These are phyloP conservation scores for Alentia gelatinosa DNA, from an alignment of 2,888 invertebrate species.

Conservation along the genomic window DNA sequence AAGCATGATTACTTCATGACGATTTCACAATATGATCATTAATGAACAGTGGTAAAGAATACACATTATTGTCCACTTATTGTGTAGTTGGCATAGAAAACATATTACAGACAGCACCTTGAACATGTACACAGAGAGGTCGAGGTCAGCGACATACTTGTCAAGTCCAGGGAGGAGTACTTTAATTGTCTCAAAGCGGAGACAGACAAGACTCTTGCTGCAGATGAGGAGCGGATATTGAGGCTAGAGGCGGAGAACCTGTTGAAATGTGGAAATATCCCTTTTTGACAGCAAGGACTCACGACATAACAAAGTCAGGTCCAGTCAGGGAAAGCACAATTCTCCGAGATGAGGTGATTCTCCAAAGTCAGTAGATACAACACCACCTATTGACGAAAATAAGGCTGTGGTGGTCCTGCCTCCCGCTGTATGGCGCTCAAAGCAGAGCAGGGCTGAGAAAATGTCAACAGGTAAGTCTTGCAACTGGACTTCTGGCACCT, in stretches of 20 bases:
- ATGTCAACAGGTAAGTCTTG: neutral
- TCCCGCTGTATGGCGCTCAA: neutral
- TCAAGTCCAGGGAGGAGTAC: neutral
- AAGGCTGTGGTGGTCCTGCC: neutral
- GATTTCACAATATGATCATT: too few relatives aligned
- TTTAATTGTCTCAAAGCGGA: slow-evolving; percentile 3
- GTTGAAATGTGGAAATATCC: neutral
- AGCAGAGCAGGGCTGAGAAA: neutral
- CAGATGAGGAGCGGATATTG: neutral
- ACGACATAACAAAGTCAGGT: neutral
- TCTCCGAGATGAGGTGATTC: neutral
- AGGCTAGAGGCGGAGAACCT: neutral
- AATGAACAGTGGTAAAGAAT: too few relatives aligned
- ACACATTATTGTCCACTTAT: too few relatives aligned
- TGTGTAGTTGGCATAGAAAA: too few relatives aligned
- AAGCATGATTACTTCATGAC: too few relatives aligned
- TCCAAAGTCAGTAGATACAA: neutral
- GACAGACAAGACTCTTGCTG: neutral
- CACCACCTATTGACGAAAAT: neutral
- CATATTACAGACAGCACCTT: neutral
- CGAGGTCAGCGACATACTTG: slow-evolving; percentile 24
- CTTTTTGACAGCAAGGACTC: neutral
- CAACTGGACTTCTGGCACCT: neutral
- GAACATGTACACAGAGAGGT: neutral
- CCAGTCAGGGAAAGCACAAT: neutral